phyloP scores from a whole-genome alignment of 2,113 vertebrate genomes.

The Australoheros scitulus region DNA sequence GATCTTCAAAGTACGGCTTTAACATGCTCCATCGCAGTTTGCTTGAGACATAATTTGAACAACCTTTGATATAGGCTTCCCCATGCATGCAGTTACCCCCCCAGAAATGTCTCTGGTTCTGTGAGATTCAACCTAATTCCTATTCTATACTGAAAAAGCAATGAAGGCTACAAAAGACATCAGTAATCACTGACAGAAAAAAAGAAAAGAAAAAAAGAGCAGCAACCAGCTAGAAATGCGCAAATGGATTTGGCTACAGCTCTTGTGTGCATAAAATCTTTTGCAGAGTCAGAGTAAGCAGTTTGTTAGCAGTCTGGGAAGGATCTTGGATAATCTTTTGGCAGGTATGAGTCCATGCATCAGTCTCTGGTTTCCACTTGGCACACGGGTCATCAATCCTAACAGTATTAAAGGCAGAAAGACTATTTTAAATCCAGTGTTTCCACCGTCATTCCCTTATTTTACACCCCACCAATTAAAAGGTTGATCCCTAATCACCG shows the following conservation, averaged over 20 bases:
- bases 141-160: slow-evolving; percentile 14
- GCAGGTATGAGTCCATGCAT: slow-evolving; percentile 22
- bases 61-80: slow-evolving; percentile 48
- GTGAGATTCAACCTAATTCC: slow-evolving; percentile 22
- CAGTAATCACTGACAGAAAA: slow-evolving; percentile 16
- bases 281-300: slow-evolving; percentile 13
- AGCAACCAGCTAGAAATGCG: slow-evolving; percentile 17
- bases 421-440: slow-evolving; percentile 18
- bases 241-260: slow-evolving; percentile 22
- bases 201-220: not conserved
- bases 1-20: slow-evolving; percentile 58
- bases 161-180: slow-evolving; percentile 5
- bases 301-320: slow-evolving; percentile 17
- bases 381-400: slow-evolving; percentile 25
- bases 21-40: slow-evolving; percentile 7
- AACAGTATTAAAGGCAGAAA: slow-evolving; percentile 34
- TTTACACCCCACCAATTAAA: slow-evolving; percentile 16
- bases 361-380: slow-evolving; percentile 25
- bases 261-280: slow-evolving; percentile 8
- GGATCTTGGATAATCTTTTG: slow-evolving; percentile 32
- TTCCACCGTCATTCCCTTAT: slow-evolving; percentile 15
- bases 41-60: slow-evolving; percentile 31
- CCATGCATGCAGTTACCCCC: slow-evolving; percentile 7
- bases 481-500: not conserved
- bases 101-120: slow-evolving; percentile 14